Conservation (phyloP, 2,888 invertebrate genomes). For the Theristus sp. region DNA sequence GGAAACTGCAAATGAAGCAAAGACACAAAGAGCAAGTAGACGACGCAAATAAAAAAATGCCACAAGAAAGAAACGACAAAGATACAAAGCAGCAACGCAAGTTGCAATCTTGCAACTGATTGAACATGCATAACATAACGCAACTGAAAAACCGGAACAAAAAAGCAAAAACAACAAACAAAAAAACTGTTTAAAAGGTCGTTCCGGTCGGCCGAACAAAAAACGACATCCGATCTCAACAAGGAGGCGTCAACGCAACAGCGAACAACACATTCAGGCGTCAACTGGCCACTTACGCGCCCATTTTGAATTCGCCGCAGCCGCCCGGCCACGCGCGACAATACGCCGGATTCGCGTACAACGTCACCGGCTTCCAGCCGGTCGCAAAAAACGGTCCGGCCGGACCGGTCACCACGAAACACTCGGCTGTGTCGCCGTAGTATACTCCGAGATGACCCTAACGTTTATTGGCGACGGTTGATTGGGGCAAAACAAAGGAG, state of each 20-base stretch:
- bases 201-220: neutral
- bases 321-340: constrained; percentile 62
- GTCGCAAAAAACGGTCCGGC: constrained; percentile 69
- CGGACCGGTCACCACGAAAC: constrained; percentile 73
- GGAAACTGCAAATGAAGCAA: neutral
- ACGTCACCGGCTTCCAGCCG: constrained; percentile 39
- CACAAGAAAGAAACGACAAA: neutral
- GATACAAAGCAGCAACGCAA: neutral
- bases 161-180: neutral
- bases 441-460: constrained; percentile 82
- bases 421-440: constrained; percentile 61
- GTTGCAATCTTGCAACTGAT: no score
- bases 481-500: constrained; percentile 3
- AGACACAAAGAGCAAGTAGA: neutral
- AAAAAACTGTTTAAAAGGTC: no score
- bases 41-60: neutral
- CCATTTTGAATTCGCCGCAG: constrained; percentile 80
- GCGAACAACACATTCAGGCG: constrained; percentile 32
- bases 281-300: no score
- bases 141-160: no score
- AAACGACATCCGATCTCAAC: no score
- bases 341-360: constrained; percentile 75
- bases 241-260: neutral
- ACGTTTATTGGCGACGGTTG: no score
- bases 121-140: no score